Evolutionary conservation across 2,888 invertebrate species (phyloP).

Genomic region (Eupithecia tripunctaria): DNA sequence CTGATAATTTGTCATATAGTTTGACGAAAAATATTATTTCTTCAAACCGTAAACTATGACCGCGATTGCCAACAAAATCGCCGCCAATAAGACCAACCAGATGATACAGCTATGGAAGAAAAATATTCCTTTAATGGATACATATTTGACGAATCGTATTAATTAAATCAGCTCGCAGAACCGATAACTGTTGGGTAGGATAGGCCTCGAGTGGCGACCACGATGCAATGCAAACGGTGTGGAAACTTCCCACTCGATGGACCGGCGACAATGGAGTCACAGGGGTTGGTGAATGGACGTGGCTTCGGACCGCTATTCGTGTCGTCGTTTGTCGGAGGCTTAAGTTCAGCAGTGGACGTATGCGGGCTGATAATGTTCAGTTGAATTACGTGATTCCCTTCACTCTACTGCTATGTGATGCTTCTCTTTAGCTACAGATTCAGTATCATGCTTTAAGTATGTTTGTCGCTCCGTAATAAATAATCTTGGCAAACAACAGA

Average conservation of each 20-base stretch:
- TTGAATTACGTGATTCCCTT: background rate
- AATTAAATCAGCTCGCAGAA: background rate
- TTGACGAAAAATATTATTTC: background rate
- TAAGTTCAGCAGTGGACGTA: background rate
- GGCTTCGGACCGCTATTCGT: background rate
- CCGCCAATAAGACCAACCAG: background rate
- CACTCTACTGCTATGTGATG: background rate
- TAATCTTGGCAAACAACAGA: background rate
- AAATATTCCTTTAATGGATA: background rate
- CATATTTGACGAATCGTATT: background rate
- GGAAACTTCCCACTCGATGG: background rate
- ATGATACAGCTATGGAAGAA: background rate
- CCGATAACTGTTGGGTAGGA: background rate
- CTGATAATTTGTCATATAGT: background rate
- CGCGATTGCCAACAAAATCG: background rate
- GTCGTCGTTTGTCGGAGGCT: background rate
- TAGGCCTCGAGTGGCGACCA: background rate
- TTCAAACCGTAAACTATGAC: background rate
- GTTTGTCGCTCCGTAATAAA: background rate
- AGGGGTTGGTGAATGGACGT: background rate
- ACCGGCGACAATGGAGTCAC: background rate
- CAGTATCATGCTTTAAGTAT: background rate
- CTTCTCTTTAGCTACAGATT: background rate
- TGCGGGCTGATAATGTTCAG: background rate
- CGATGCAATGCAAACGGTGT: background rate